phyloP scores from a whole-genome alignment of 2,888 invertebrate genomes.

The Rhyacophila evoluta region DNA sequence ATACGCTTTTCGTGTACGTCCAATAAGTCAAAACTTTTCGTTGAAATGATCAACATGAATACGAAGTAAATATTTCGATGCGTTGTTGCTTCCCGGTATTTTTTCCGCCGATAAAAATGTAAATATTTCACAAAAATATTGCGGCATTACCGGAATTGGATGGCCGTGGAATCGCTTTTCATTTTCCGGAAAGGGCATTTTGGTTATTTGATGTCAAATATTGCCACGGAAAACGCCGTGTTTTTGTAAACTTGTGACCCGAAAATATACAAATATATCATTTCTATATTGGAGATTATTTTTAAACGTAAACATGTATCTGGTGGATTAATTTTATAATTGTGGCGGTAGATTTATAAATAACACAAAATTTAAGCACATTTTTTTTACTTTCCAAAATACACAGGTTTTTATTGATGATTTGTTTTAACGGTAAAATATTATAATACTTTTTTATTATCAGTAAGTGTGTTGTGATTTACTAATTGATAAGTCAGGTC shows the following conservation, averaged over 20 bases:
- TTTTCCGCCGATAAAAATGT: not conserved
- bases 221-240: not conserved
- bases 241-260: not conserved
- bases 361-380: too few relatives aligned
- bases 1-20: not conserved
- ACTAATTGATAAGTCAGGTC: too few relatives aligned
- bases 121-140: constrained; percentile 11
- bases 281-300: not conserved
- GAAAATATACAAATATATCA: not conserved
- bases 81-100: not conserved
- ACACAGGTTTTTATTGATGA: too few relatives aligned
- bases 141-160: constrained; percentile 9
- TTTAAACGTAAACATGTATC: too few relatives aligned
- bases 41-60: not conserved
- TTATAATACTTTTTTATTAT: too few relatives aligned
- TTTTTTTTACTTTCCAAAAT: too few relatives aligned
- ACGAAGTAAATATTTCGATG: not conserved
- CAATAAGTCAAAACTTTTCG: not conserved
- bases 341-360: too few relatives aligned
- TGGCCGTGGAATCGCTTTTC: not conserved
- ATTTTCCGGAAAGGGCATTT: constrained; percentile 15
- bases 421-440: too few relatives aligned
- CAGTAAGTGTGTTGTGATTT: too few relatives aligned
- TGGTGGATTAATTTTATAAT: too few relatives aligned
- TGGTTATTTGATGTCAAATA: constrained; percentile 15